Conservation (phyloP, 2,888 invertebrate genomes). For the Nymphalis c-album region DNA sequence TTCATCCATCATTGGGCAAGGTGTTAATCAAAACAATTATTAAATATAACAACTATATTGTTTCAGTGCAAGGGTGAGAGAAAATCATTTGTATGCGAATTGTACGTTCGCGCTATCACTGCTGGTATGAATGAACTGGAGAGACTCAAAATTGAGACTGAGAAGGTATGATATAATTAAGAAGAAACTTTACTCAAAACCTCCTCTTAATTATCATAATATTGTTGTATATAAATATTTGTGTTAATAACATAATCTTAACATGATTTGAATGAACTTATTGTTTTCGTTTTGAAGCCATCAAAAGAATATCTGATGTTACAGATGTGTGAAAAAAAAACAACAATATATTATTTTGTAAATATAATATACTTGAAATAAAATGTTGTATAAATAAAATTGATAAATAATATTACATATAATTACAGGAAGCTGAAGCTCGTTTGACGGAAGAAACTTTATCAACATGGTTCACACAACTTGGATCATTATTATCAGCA, state of each 20-base stretch:
- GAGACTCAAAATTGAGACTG: slow-evolving; percentile 81
- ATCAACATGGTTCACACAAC: slow-evolving; percentile 83
- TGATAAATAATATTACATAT: neutral
- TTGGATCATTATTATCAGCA: slow-evolving; percentile 82
- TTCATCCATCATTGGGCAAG: no score
- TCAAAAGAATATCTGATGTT: no score
- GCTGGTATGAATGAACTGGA: slow-evolving; percentile 89
- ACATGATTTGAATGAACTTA: no score
- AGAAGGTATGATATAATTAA: slow-evolving; percentile 58
- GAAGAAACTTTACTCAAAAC: neutral
- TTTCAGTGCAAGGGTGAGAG: slow-evolving; percentile 80
- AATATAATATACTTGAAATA: neutral
- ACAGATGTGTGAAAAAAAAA: no score
- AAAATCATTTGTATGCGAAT: slow-evolving; percentile 85
- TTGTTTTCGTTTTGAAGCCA: no score
- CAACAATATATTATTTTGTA: no score
- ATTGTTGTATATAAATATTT: no score
- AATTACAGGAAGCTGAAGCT: slow-evolving; percentile 77
- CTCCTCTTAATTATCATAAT: neutral
- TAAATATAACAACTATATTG: slow-evolving; percentile 8
- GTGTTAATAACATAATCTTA: no score
- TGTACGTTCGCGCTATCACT: slow-evolving; percentile 87
- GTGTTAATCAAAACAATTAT: neutral
- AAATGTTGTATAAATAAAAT: neutral
- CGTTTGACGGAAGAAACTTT: slow-evolving; percentile 77